A percentile compares a stretch with the other conserved stretches of the same genome.
Evolutionary conservation across 2,113 vertebrate species (phyloP).

Genomic region (Turdus rufiventris): DNA sequence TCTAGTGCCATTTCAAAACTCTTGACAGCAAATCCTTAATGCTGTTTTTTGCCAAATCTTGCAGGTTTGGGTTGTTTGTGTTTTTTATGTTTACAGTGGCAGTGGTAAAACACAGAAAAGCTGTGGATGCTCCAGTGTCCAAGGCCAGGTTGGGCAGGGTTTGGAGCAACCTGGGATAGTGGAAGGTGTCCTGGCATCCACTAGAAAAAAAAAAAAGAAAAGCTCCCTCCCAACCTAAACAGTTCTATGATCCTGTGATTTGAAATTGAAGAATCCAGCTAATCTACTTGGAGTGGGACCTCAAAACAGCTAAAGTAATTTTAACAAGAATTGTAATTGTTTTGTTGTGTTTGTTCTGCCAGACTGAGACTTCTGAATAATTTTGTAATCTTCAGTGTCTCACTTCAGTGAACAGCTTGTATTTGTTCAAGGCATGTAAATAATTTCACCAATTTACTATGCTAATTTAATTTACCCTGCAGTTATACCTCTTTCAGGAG

Average conservation of each 20-base stretch:
- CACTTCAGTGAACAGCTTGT: neutral
- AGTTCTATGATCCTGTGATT: neutral
- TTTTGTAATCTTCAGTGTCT: neutral
- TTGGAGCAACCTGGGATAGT: neutral
- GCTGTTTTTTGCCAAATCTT: neutral
- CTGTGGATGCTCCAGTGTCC: neutral
- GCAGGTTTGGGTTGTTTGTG: fast-evolving
- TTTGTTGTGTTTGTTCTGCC: neutral
- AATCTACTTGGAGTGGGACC: neutral
- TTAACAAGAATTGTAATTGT: neutral
- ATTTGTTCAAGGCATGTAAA: neutral
- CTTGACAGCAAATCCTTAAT: neutral
- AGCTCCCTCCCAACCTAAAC: neutral
- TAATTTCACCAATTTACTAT: neutral
- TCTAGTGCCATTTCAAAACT: neutral
- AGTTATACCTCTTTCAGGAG: neutral
- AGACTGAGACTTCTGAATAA: neutral
- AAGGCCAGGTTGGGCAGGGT: neutral
- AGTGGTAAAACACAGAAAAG: neutral
- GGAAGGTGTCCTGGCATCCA: neutral
- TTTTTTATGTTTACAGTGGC: neutral
- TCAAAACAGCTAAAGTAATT: neutral
- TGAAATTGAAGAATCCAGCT: neutral
- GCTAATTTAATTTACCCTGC: neutral
- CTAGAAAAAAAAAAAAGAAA: neutral